Base-by-base conservation (phyloP, 2,888 invertebrate species). In the Ypsolopha scabrella region DNA sequence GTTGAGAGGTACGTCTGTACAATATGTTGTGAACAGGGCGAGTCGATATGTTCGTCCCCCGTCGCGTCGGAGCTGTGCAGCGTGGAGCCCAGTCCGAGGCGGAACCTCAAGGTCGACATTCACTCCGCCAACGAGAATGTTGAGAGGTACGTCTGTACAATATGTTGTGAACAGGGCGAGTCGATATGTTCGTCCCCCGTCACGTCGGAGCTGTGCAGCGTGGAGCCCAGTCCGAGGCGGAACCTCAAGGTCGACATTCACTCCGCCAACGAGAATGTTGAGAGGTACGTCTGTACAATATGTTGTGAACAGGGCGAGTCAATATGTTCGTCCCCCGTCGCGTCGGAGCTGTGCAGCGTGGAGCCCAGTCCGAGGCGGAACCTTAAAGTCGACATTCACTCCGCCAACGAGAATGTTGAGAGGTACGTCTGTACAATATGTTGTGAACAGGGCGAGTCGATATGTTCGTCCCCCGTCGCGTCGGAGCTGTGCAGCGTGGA, bases 141-240 rank as follows among this genome's bases (percentile, higher is more conserved):
- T 0, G 75, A 79, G 33, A 72, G 73, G 80, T 80, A 33, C 48
- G 11, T 34, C n/a, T n/a, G n/a, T n/a, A n/a, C n/a, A n/a, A n/a
- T n/a, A n/a, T n/a, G n/a, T 7, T 37, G 37, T 37, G 8, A 37
- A 37, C 6, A 37, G 37, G 37, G 8, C n/a, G n/a, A n/a, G n/a
- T 80, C 81, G 0, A 58, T 70, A 0, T 73, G 75, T 50, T 80
- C 81, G 7, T 80, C 81, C 6, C 78, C 80, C 1, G 65, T 68
- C 0, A 75, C 68, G 33, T 81, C 79, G 0, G 70, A 66, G 0
- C 54, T 65, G 1, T 71, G 71, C 62, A 80, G 80, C 55, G 80
- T 65, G 0, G 79, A 73, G 52, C 75, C 80, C 0, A 78, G 78
- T 13, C 83, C 85, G 4, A 57, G 79, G 0, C 53, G 71, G 2